phyloP scores from a whole-genome alignment of 2,797 vertebrate genomes.

The Lycodopsis pacificus region DNA sequence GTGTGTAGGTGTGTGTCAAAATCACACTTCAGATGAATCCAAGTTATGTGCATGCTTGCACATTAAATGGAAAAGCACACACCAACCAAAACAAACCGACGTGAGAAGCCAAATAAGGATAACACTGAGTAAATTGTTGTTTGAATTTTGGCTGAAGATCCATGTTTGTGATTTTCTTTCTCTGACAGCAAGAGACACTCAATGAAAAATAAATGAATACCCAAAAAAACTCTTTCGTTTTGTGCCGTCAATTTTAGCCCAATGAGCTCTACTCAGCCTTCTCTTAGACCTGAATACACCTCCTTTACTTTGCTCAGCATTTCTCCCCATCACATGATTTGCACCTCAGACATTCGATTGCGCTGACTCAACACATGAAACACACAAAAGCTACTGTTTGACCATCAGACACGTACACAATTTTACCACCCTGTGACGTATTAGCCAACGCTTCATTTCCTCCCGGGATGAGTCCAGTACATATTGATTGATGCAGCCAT shows the following conservation, averaged over 20 bases:
- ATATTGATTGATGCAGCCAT: constrained; percentile 49
- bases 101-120: background rate
- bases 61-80: too few species aligned
- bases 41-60: constrained; percentile 23
- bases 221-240: background rate
- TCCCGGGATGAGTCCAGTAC: background rate
- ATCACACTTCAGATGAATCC: constrained; percentile 42
- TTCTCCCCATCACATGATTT: background rate
- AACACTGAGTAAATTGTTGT: background rate
- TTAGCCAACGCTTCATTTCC: constrained; percentile 9
- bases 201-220: constrained; percentile 15
- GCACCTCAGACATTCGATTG: background rate
- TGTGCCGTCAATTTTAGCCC: background rate
- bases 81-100: constrained; percentile 9
- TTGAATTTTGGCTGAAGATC: constrained; percentile 10
- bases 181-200: background rate
- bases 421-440: background rate
- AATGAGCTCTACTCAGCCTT: background rate
- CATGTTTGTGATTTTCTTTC: constrained; percentile 20
- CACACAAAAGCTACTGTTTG: background rate
- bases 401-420: background rate
- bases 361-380: constrained; percentile 8
- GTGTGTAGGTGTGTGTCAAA: constrained; percentile 30
- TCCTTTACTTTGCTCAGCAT: constrained; percentile 14
- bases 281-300: background rate